A percentile compares a stretch with the other conserved stretches of the same genome.
These are phyloP conservation scores for Epicauta chinensis DNA, from an alignment of 1,140 invertebrate genomes.

Conservation along the genomic window DNA sequence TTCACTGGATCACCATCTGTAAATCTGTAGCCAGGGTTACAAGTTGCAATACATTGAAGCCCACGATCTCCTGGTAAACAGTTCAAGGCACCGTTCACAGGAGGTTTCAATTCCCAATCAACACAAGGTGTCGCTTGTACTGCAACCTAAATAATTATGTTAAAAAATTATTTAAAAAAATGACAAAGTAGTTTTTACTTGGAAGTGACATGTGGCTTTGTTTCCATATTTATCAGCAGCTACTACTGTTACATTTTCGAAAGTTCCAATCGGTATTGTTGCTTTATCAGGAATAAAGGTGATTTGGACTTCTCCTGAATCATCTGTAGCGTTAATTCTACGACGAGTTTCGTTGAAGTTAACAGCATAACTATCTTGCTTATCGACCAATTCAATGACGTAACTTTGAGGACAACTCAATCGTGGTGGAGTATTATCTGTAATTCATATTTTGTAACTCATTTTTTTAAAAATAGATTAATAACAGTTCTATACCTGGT, in stretches of 20 bases:
- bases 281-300: conserved; percentile 80
- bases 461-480: conserved; percentile 4
- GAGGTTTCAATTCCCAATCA: conserved; percentile 85
- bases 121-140: conserved; percentile 91
- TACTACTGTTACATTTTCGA: conserved; percentile 90
- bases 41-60: conserved; percentile 84
- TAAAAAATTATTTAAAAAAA: neutral
- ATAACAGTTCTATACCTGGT: conserved; percentile 48
- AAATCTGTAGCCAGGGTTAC: conserved; percentile 85
- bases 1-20: conserved; percentile 84
- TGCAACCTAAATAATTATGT: conserved; percentile 51
- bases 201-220: conserved; percentile 86
- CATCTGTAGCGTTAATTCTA: conserved; percentile 81
- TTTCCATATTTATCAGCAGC: conserved; percentile 87
- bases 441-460: conserved; percentile 16
- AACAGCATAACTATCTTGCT: conserved; percentile 82
- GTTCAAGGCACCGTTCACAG: conserved; percentile 81
- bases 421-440: conserved; percentile 87
- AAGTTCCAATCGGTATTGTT: conserved; percentile 81
- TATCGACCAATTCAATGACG: conserved; percentile 84
- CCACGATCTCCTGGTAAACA: conserved; percentile 77
- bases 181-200: conserved; percentile 59
- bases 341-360: conserved; percentile 89
- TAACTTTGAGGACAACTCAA: conserved; percentile 93
- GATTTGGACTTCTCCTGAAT: conserved; percentile 80